Evolutionary conservation across 2,888 invertebrate species (phyloP), one percentile per base, ranked within the genome.

Genomic region (Trimorus sp.): DNA sequence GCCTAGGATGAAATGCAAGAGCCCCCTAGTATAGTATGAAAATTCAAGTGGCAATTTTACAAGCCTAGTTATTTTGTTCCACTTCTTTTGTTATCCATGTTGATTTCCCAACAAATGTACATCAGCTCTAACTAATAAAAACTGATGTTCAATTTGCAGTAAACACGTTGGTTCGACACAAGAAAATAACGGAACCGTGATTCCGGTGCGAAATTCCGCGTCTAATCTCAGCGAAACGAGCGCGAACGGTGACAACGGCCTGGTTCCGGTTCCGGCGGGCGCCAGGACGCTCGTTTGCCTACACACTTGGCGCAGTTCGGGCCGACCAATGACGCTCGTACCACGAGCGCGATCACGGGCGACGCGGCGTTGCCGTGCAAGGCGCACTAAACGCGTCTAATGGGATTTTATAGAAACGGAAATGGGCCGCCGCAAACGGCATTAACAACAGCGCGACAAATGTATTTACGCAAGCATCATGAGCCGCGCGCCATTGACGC

Each of bases 331-430:
- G 74, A 73, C 77, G 63, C 53, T 77, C 65, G 37, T 82, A 82
- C 62, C 69, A 82, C 82, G 74, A 63, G 45, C 38, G 65, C 45
- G 65, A 68, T 70, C 71, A 77, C 77, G 42, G 49, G 45, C 56
- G 37, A 16, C 45, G 8, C 12, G 56, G 36, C 56, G 54, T 62
- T 45, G 63, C 53, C 51, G 36, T 63, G 76, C 65, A 78, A 75
- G 75, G 45, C 71, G 69, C 63, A 48, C 83, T 79, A 70, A 73
- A 76, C 59, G 12, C 66, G 58, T 70, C 73, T 79, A 69, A 77
- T 79, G 73, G 69, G 71, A 83, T 77, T 82, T 76, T 75, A 79
- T 74, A 14, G 79, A 68, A 79, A 42, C 58, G 56, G 59, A 79
- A 77, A 79, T 74, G 58, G 75, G 63, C 66, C 60, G 56, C 69